These are phyloP conservation scores for Tenodera sinensis DNA, from an alignment of 2,888 invertebrate species.

Conservation along the genomic window DNA sequence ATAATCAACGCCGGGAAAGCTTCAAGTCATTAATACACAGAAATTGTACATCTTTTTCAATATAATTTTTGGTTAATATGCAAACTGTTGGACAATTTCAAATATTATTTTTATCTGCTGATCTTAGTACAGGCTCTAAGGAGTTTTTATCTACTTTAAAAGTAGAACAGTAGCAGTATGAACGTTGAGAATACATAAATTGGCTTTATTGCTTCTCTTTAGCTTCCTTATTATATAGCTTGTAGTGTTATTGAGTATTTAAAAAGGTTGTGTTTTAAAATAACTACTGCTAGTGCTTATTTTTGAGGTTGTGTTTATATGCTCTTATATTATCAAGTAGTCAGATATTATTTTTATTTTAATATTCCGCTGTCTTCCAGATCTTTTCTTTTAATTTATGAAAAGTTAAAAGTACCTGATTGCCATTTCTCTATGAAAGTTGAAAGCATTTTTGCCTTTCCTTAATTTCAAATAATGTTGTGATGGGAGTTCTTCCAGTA, in stretches of 20 bases:
- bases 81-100: too few relatives aligned
- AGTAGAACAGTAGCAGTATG: neutral
- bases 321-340: neutral
- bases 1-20: too few relatives aligned
- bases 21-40: too few relatives aligned
- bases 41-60: too few relatives aligned
- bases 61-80: too few relatives aligned
- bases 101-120: too few relatives aligned
- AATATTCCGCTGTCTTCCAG: neutral
- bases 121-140: too few relatives aligned
- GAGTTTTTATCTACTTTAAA: neutral
- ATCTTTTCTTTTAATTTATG: neutral
- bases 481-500: neutral
- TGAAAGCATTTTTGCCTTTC: neutral
- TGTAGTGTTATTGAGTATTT: neutral
- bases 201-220: neutral
- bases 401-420: neutral
- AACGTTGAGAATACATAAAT: neutral
- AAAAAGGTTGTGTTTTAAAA: too few relatives aligned
- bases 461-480: neutral
- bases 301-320: neutral
- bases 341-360: neutral
- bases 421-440: neutral
- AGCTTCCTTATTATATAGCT: neutral
- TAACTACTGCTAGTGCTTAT: too few relatives aligned